phyloP scores from a whole-genome alignment of 2,113 vertebrate genomes.

The Scortum barcoo region DNA sequence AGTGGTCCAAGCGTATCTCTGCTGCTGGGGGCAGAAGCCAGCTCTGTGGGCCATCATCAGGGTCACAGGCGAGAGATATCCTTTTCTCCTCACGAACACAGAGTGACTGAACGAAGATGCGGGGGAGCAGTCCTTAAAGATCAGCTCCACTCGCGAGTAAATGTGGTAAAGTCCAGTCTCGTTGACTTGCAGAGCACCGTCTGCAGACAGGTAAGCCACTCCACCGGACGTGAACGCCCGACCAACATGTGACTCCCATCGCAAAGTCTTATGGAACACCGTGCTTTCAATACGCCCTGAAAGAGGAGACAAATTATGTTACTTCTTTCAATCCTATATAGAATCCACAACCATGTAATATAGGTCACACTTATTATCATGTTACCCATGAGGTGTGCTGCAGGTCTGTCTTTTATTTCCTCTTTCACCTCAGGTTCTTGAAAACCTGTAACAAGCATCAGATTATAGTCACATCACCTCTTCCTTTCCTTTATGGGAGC shows the following conservation, averaged over 20 bases:
- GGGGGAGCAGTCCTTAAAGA: constrained; percentile 76
- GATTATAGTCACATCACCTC: constrained; percentile 9
- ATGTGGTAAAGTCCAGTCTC: constrained; percentile 89
- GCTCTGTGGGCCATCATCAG: constrained; percentile 74
- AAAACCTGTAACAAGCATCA: constrained; percentile 61
- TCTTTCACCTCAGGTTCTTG: neutral
- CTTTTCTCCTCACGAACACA: constrained; percentile 78
- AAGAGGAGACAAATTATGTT: neutral
- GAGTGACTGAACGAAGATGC: constrained; percentile 76
- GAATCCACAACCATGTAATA: neutral
- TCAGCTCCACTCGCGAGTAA: constrained; percentile 89
- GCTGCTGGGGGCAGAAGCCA: constrained; percentile 64
- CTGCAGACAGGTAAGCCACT: constrained; percentile 75
- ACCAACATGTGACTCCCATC: constrained; percentile 85
- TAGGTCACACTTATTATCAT: neutral
- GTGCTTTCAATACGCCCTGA: constrained; percentile 54
- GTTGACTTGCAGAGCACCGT: constrained; percentile 86
- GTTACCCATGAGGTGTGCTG: constrained; percentile 83
- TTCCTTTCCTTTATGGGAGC: neutral
- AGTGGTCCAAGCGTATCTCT: constrained; percentile 53
- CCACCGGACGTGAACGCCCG: constrained; percentile 82
- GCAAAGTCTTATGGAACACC: constrained; percentile 59
- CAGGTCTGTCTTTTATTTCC: constrained; percentile 37
- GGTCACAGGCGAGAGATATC: fast-evolving
- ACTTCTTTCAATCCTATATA: neutral